Conservation (phyloP, 2,113 vertebrate genomes). For the Thamnaconus septentrionalis region DNA sequence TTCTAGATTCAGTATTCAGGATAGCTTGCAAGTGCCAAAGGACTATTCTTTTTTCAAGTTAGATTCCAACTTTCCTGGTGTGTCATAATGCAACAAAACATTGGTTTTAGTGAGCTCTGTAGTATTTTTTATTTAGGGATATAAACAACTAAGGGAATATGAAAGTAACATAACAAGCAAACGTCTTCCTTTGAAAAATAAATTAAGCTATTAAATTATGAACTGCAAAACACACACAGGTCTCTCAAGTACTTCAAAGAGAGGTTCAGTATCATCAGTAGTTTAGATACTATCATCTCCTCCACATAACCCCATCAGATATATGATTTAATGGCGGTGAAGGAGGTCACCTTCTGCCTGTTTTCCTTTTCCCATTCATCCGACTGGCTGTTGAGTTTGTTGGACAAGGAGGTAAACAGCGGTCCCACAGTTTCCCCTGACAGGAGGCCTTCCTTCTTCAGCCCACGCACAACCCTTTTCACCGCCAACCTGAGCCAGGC, state of each 20-base stretch:
- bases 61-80: too few relatives aligned
- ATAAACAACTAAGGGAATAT: too few relatives aligned
- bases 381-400: constrained; percentile 68
- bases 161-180: neutral
- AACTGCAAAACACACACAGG: too few relatives aligned
- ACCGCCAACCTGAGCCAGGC: constrained; percentile 66
- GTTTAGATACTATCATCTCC: too few relatives aligned
- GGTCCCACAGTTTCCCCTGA: constrained; percentile 68
- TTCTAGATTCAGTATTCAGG: too few relatives aligned
- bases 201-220: neutral
- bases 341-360: constrained; percentile 71
- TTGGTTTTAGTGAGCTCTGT: too few relatives aligned
- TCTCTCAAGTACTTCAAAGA: neutral
- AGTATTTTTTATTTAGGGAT: too few relatives aligned
- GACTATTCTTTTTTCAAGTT: too few relatives aligned
- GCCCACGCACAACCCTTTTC: constrained; percentile 56
- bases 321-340: neutral
- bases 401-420: constrained; percentile 77
- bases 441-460: constrained; percentile 54
- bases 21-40: too few relatives aligned
- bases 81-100: too few relatives aligned
- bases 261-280: too few relatives aligned
- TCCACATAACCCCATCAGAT: too few relatives aligned
- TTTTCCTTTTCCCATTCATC: constrained; percentile 10
- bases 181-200: neutral